These are phyloP conservation scores for Drosophila sturtevanti DNA, from an alignment of 1,140 invertebrate genomes.

Conservation along the genomic window DNA sequence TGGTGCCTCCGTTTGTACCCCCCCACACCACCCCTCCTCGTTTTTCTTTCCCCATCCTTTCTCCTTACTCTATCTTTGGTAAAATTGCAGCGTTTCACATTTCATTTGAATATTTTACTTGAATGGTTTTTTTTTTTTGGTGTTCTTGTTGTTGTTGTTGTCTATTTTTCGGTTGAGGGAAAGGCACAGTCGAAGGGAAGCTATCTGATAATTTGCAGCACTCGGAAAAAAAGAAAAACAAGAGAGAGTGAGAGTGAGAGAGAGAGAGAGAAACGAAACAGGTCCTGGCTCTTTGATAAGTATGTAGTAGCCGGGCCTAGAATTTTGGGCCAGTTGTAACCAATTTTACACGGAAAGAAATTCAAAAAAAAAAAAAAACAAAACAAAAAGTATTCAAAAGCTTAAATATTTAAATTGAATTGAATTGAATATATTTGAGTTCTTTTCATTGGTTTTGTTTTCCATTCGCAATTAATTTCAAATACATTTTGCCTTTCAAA, in stretches of 20 bases:
- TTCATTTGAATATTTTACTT: conserved; percentile 78
- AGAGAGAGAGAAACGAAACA: conserved; percentile 34
- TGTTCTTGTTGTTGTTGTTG: conserved; percentile 34
- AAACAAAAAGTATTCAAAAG: background rate
- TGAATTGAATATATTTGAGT: no score
- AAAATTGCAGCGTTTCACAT: conserved; percentile 75
- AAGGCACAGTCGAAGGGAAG: conserved; percentile 27
- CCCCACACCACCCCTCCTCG: conserved; percentile 14
- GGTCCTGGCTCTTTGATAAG: conserved; percentile 54
- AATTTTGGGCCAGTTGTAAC: conserved; percentile 13
- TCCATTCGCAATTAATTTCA: no score
- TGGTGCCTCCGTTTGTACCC: conserved; percentile 29
- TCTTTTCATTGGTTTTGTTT: no score
- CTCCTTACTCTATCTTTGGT: conserved; percentile 27
- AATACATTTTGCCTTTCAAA: no score
- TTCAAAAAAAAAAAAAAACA: background rate
- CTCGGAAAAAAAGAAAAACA: conserved; percentile 53
- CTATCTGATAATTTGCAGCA: conserved; percentile 73
- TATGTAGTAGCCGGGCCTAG: conserved; percentile 53
- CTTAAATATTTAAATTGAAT: no score
- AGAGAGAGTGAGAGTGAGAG: conserved; percentile 45
- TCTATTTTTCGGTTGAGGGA: background rate
- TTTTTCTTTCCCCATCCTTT: conserved; percentile 1
- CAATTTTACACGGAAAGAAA: conserved; percentile 11
- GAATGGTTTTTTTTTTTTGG: conserved; percentile 45